Base-by-base conservation (phyloP, 2,797 vertebrate species). In the Uromys caudimaculatus region DNA sequence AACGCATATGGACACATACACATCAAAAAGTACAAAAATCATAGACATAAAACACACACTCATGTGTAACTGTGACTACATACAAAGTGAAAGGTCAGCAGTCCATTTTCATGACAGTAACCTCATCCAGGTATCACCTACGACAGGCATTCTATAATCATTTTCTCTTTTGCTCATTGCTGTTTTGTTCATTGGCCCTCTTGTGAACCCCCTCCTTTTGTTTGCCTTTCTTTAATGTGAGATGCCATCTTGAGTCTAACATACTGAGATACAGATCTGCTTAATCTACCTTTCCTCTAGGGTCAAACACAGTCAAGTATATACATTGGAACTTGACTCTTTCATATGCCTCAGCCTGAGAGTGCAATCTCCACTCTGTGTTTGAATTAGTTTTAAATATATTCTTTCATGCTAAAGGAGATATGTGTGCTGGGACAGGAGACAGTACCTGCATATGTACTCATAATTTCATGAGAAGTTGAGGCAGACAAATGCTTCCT, bases 41-140 rank as follows among this genome's bases (percentile, higher is more conserved):
- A 84, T 44, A 85, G 47, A 50, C 3, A 64, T 35, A 64, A 44
- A 84, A 69, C 60, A 47, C 38, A 67, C 6, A 69, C 7, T 69
- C 62, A 10, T 32, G 27, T 60, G 19, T 24, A 23, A 35, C n/a
- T 35, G 11, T 35, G 44, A n/a, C 7, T n/a, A 69, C 1, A 69
- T 29, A 35, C 2, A n/a, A 69, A 47, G 9, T 27, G 23, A 64
- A 54, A 32, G 16, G 16, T 58, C 6, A 16, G n/a, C 17, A 41
- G 6, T 1, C 16, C 50, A 82, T 16, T 79, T 27, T 85, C 24
- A 56, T 13, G 38, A 69, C 19, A 10, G 32, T 62, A 44, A 11
- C 23, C 23, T 16, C 6, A 5, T 58, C 21, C 0, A 4, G 35
- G 64, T 24, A 54, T 35, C 7, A 35, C 0, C 0, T 10, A 12